Base-by-base conservation (phyloP, 2,888 invertebrate genomes). In the Cheilosia scutellata region DNA sequence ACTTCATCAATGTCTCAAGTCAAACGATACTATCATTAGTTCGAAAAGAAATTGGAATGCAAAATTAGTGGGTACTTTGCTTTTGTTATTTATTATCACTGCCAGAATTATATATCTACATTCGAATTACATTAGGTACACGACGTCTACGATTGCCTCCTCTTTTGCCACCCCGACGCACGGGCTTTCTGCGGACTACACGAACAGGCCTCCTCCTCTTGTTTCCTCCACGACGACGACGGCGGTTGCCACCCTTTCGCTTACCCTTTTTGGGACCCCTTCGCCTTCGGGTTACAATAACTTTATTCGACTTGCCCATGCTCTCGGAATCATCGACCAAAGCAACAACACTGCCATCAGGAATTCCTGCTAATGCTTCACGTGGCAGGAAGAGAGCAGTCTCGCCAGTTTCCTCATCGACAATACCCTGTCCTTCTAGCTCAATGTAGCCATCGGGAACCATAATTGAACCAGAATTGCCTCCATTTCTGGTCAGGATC, bases 261-360 rank as follows among this genome's bases (percentile, higher is more conserved):
- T 31, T 87, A 16, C 77, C 78, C 6, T 51, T 42, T 5, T 44
- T 76, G 0, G 76, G 82, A 16, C 87, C 89, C 65, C 82, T 89
- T 60, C 89, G 89, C 60, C 89, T 89, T 33, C 90, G 89, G 1
- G 90, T 89, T 2, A 91, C 89, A 49, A 91, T 82, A 4, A 91
- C 89, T 0, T 89, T 91, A 37, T 90, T 89, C 76, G 91, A 90
- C 29, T 91, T 91, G 63, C 89, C 80, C 66, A 89, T 88, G 11
- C 88, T 90, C 3, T 87, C 86, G 1, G 70, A 77, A 20, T 89
- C 89, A 31, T 90, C 90, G 89, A 91, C 88, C 2, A 91, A 87
- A 2, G 91, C 91, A 2, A 91, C 89, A 4, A 91, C 89, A 57
- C 90, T 90, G 44, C 91, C 91, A 66, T 90, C 89, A 49, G 91